Base-by-base conservation (phyloP, 2,113 vertebrate genomes). In the Oryzias melastigma region DNA sequence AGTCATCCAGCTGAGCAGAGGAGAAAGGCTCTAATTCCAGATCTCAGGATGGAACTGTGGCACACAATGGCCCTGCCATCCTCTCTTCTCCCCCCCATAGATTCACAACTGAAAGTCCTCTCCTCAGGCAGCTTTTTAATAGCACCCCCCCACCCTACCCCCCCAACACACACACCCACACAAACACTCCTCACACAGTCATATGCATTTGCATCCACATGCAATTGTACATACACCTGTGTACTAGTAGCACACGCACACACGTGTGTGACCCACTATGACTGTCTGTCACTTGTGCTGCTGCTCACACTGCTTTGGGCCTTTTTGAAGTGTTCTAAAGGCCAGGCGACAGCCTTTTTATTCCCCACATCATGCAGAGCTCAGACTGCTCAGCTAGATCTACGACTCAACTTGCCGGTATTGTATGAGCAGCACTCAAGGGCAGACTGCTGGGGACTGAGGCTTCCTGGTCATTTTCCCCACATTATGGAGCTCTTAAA, bases 1-100 rank as follows among this genome's bases (percentile, higher is more conserved):
- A 66, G 58, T 75, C 81, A 80, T 87, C 70, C 84, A 82, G 86
- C 82, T 52, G 83, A 79, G 88, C 76, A 67, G 81, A 91, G 89
- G 82, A 90, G 90, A 92, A 93, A 89, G 86, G 75, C 72, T 87
- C 89, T 93, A 91, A 93, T 93, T 92, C 91, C 88, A 90, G 77
- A 85, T 90, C 84, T 76, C 74, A 75, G 89, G 86, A 73, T 82
- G 81, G 78, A 89, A 41, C 81, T 85, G 77, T 89, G 89, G 81
- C 79, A 86, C 88, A 91, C 84, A 90, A 86, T 89, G 71, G 68
- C 83, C 75, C 78, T 79, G 85, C 88, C 1, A 77, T 89, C 86
- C 75, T 72, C 76, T 68, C 75, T 69, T 66, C 67, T 76, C 81
- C 85, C 78, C 81, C 85, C 74, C 56, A 78, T 75, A 85, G 77